Evolutionary conservation across 1,140 invertebrate genomes (phyloP).

Genomic region (Apis cerana): DNA sequence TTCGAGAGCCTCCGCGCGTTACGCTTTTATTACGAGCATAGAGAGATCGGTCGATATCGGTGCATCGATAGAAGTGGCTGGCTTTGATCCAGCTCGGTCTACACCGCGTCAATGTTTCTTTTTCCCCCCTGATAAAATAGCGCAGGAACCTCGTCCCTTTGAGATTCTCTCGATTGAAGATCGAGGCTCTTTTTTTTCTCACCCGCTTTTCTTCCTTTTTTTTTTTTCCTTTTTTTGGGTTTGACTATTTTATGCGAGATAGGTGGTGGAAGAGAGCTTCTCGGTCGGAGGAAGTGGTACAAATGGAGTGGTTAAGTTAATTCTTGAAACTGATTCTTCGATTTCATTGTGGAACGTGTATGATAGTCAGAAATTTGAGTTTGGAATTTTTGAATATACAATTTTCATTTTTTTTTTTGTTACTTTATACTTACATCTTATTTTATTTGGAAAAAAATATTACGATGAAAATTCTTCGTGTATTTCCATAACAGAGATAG

Average conservation of each 20-base stretch:
- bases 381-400: too few species aligned
- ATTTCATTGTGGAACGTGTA: background rate
- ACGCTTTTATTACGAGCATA: constrained; percentile 44
- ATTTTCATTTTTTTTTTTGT: too few species aligned
- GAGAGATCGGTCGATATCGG: constrained; percentile 41
- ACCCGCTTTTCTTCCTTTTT: background rate
- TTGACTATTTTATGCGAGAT: background rate
- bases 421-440: too few species aligned
- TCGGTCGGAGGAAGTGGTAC: background rate
- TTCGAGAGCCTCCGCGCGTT: background rate
- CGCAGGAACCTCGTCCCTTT: constrained; percentile 31
- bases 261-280: background rate
- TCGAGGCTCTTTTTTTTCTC: background rate
- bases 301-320: background rate
- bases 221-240: background rate
- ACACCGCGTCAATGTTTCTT: constrained; percentile 24
- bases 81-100: constrained; percentile 40
- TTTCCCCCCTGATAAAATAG: constrained; percentile 25
- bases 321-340: background rate
- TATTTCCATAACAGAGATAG: too few species aligned
- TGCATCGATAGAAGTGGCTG: constrained; percentile 43
- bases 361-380: too few species aligned
- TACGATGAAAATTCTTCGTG: too few species aligned
- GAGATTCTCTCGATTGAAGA: background rate
- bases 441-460: too few species aligned